Percentiles rank a stretch among this genome's conserved stretches.
Evolutionary conservation across 2,888 invertebrate species (phyloP).

Genomic region (Oligia fasciuncula): DNA sequence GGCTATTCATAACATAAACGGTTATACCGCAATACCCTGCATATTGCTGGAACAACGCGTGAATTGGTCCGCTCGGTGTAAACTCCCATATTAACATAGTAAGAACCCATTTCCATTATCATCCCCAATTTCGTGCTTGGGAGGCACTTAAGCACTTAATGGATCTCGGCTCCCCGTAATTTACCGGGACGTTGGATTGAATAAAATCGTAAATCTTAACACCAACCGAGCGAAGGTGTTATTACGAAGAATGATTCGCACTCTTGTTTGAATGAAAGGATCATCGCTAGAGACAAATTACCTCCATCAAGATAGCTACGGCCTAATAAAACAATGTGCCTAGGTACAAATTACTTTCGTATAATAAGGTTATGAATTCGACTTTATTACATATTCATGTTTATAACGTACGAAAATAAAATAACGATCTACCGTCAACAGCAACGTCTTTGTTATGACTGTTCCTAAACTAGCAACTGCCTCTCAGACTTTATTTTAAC

Average conservation of each 20-base stretch:
- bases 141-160: constrained; percentile 90
- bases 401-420: constrained; percentile 36
- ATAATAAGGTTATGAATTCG: constrained; percentile 42
- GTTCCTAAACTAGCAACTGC: constrained; percentile 31
- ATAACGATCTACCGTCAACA: constrained; percentile 34
- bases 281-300: constrained; percentile 74
- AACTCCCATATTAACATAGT: constrained; percentile 88
- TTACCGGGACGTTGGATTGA: constrained; percentile 88
- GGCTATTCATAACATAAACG: constrained; percentile 73
- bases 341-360: constrained; percentile 53
- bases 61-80: constrained; percentile 81
- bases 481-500: constrained; percentile 30
- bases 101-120: constrained; percentile 88
- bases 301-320: constrained; percentile 58
- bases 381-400: constrained; percentile 53
- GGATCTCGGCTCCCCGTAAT: constrained; percentile 88
- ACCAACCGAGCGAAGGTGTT: constrained; percentile 83
- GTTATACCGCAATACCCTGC: constrained; percentile 71
- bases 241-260: constrained; percentile 85
- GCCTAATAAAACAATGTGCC: constrained; percentile 65
- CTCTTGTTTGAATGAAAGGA: constrained; percentile 74
- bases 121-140: constrained; percentile 89
- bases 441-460: constrained; percentile 16
- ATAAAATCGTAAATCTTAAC: constrained; percentile 89
- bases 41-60: constrained; percentile 81